Evolutionary conservation across 2,113 vertebrate species (phyloP), one percentile per base, ranked within the genome.

Genomic region (Hydrolagus affinis): DNA sequence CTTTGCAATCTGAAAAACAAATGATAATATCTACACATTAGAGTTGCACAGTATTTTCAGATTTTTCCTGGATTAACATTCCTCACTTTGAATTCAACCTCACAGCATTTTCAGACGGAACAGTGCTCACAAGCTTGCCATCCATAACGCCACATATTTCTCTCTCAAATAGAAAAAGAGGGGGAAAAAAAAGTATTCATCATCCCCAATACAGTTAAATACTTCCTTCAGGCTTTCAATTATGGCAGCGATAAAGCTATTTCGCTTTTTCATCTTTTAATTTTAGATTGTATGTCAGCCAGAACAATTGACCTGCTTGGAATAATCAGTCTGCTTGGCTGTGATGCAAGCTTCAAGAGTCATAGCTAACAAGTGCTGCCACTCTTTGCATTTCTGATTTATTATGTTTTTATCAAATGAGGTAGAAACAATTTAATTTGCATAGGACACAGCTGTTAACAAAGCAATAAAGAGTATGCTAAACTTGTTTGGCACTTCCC

Each of bases 361-460:
- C 19, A 17, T 30, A 86, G 62, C 56, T 77, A 76, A 73, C 60
- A 32, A 76, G 64, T 28, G 14, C 85, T 77, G 73, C 74, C 73
- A 86, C 66, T 30, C 75, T 77, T 76, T 86, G 71, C 32, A 77
- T 73, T 68, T 69, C 30, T 69, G 73, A 25, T 68, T 86, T 75
- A 76, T 69, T 76, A 25, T 57, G 32, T 86, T 86, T 62, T 83
- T 86, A 76, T 69, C 75, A 77, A 86, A 86, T 77, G 73, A 86
- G 62, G 57, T 86, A 86, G 62, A 86, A 86, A 83, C 78, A 86
- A 86, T 69, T 56, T 86, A 77, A 77, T 86, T 86, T 77, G 66
- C 62, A 68, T 76, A 86, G 85, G 64, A 86, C 85, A 68, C 85
- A 76, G 73, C 72, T 77, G 85, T 77, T 86, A 77, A 86, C 85